Conservation (phyloP, 2,888 invertebrate genomes). For the Uropetala carovei region DNA sequence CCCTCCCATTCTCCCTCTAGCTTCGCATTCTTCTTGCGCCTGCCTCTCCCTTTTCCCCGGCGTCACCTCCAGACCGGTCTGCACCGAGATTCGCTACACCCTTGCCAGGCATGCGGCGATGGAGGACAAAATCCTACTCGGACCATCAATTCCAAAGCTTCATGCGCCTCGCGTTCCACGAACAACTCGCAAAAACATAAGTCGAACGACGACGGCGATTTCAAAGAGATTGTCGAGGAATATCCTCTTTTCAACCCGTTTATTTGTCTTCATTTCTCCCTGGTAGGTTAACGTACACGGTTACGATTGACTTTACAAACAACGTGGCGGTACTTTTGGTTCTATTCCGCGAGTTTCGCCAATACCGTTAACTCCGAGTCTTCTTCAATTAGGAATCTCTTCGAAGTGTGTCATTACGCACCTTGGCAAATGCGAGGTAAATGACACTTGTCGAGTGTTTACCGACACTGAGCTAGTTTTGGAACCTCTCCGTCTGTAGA, state of each 20-base stretch:
- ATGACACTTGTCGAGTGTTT: not conserved
- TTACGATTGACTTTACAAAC: not conserved
- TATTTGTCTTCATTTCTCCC: not conserved
- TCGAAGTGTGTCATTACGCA: not conserved
- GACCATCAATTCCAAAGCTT: not conserved
- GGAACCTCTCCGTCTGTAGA: too few relatives aligned
- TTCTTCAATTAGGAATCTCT: not conserved
- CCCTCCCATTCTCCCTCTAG: not conserved
- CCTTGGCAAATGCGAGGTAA: not conserved
- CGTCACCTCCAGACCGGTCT: constrained; percentile 3
- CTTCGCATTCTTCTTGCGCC: not conserved
- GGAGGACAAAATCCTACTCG: not conserved
- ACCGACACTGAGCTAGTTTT: too few relatives aligned
- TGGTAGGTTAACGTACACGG: not conserved
- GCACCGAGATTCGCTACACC: not conserved
- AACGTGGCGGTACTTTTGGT: not conserved
- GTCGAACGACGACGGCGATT: not conserved
- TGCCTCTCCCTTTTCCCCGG: not conserved
- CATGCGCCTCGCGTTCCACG: not conserved
- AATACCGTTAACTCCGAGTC: not conserved
- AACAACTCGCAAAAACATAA: not conserved
- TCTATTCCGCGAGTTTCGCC: not conserved
- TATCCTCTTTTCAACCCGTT: not conserved
- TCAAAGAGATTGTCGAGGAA: not conserved
- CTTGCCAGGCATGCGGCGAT: not conserved